A percentile compares a stretch with the other conserved stretches of the same genome.
Conservation (phyloP, 2,113 vertebrate species). For the Spermophilus dauricus region DNA sequence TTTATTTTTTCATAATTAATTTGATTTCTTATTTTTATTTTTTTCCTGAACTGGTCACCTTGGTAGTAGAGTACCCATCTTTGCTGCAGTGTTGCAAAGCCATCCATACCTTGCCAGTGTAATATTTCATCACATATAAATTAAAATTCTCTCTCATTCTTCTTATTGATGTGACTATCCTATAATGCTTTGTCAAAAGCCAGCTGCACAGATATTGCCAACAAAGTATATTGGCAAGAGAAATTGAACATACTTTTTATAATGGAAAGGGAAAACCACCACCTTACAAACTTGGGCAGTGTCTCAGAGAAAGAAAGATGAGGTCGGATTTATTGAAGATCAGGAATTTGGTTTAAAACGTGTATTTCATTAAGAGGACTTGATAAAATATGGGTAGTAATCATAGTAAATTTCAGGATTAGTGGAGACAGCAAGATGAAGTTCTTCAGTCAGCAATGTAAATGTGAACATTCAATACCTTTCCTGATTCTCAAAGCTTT, state of each 20-base stretch:
- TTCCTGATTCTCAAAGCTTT: neutral
- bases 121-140: neutral
- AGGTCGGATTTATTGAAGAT: neutral
- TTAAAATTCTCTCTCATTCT: neutral
- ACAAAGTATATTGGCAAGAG: neutral
- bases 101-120: neutral
- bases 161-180: neutral
- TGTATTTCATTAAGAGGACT: neutral
- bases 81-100: neutral
- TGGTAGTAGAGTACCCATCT: neutral
- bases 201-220: neutral
- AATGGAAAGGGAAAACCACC: neutral
- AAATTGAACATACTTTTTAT: neutral
- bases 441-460: neutral
- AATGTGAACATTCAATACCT: neutral
- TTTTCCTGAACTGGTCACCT: neutral
- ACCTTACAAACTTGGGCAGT: neutral
- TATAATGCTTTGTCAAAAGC: neutral
- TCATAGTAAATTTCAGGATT: neutral
- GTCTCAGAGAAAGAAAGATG: neutral
- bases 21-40: neutral
- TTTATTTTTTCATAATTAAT: neutral
- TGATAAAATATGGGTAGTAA: neutral
- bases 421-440: neutral
- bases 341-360: neutral